phyloP scores from a whole-genome alignment of 2,888 invertebrate genomes.

The Cryptus armator region DNA sequence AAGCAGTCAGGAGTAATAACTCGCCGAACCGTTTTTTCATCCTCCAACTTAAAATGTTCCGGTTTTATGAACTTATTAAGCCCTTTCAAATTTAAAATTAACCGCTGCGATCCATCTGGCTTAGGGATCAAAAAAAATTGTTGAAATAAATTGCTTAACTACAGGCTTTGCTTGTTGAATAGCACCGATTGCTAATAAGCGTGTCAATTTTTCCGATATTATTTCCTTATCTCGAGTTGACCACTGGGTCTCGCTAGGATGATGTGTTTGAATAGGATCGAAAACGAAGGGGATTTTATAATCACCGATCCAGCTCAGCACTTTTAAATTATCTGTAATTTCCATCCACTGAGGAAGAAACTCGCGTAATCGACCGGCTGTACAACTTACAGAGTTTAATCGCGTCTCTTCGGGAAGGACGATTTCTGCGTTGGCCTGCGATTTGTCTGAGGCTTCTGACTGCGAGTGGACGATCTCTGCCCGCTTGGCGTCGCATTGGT shows the following conservation, averaged over 20 bases:
- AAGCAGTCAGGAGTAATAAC: slow-evolving; percentile 28
- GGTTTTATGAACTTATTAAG: slow-evolving; percentile 28
- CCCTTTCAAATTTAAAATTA: background rate
- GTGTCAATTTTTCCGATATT: background rate
- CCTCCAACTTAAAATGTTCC: slow-evolving; percentile 49
- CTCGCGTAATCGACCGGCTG: slow-evolving; percentile 17
- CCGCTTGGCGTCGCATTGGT: background rate
- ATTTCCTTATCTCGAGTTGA: slow-evolving; percentile 17
- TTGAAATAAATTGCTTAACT: slow-evolving; percentile 8
- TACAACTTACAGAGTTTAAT: slow-evolving; percentile 14
- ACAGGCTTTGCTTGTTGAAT: slow-evolving; percentile 13
- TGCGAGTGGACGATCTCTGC: background rate
- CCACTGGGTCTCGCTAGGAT: background rate
- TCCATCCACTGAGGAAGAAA: slow-evolving; percentile 33
- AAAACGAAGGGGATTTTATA: slow-evolving; percentile 48
- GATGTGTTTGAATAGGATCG: background rate
- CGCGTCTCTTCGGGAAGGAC: slow-evolving; percentile 18
- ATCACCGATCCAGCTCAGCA: slow-evolving; percentile 36
- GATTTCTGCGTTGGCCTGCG: slow-evolving; percentile 8
- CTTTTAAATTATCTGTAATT: slow-evolving; percentile 15
- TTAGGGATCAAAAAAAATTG: slow-evolving; percentile 34
- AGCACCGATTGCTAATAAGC: slow-evolving; percentile 33
- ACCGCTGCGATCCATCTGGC: background rate
- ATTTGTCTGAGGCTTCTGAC: slow-evolving; percentile 7
- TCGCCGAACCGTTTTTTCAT: slow-evolving; percentile 23